Percentiles rank a stretch among this genome's conserved stretches.
phyloP scores from a whole-genome alignment of 2,113 vertebrate species.

The Triplophysa rosa region DNA sequence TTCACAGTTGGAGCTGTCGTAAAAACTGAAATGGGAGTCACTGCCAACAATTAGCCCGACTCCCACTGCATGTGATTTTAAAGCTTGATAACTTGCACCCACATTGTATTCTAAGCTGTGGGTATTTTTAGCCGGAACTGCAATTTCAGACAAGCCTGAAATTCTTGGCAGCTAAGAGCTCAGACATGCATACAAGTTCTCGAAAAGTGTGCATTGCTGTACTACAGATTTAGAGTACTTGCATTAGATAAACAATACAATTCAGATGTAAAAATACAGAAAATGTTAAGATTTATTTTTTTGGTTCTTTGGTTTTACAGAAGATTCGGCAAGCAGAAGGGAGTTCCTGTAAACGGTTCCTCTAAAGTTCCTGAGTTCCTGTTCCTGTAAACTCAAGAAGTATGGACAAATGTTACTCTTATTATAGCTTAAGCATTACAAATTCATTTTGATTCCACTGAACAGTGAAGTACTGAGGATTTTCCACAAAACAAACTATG shows the following conservation, averaged over 20 bases:
- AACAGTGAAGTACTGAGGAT: constrained; percentile 23
- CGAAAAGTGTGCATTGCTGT: constrained; percentile 6
- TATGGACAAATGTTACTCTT: constrained; percentile 50
- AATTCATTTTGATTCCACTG: constrained; percentile 62
- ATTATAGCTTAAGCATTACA: constrained; percentile 70
- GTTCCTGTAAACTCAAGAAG: not conserved
- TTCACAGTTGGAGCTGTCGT: constrained; percentile 29
- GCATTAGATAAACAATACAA: not conserved
- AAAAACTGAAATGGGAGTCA: constrained; percentile 26
- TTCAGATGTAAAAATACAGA: too few relatives aligned
- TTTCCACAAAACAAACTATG: constrained; percentile 23
- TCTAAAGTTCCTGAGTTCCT: too few relatives aligned
- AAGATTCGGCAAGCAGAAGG: constrained; percentile 14
- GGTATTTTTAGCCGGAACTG: constrained; percentile 3
- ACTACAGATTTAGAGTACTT: not conserved
- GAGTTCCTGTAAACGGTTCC: too few relatives aligned
- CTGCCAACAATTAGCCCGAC: constrained; percentile 28
- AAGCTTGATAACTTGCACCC: constrained; percentile 34
- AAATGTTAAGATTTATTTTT: not conserved
- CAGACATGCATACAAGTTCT: not conserved
- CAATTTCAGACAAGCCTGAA: not conserved
- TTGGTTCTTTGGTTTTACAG: not conserved
- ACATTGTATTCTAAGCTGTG: constrained; percentile 22
- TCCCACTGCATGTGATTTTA: constrained; percentile 24
- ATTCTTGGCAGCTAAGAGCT: not conserved